phyloP scores from a whole-genome alignment of 92 coral and sea anemone species.

The Siderastrea siderea region DNA sequence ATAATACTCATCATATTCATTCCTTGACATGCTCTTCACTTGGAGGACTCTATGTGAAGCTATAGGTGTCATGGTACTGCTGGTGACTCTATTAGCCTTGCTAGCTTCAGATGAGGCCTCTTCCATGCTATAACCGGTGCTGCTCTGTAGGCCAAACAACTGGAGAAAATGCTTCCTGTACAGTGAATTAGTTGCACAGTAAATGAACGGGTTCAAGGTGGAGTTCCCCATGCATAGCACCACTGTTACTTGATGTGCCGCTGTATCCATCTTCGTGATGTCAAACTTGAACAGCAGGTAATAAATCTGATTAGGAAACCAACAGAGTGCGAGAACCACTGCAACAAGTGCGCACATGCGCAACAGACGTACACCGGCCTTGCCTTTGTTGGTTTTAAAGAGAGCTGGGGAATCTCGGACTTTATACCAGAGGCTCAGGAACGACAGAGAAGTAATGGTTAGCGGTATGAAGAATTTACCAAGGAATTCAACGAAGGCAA shows the following conservation, averaged over 20 bases:
- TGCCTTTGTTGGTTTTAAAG: slow-evolving; percentile 74
- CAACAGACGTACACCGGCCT: slow-evolving; percentile 78
- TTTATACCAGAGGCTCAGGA: slow-evolving; percentile 68
- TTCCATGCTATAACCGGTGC: neutral
- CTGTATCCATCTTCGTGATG: slow-evolving; percentile 70
- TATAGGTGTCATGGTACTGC: neutral
- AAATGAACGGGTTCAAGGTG: slow-evolving; percentile 83
- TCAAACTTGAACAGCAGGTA: slow-evolving; percentile 87
- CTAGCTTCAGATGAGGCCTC: slow-evolving; percentile 10
- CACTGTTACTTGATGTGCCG: slow-evolving; percentile 78
- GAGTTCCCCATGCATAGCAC: slow-evolving; percentile 85
- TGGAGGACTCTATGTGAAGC: neutral
- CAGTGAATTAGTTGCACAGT: slow-evolving; percentile 71
- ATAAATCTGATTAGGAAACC: slow-evolving; percentile 89
- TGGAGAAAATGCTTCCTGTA: slow-evolving; percentile 57
- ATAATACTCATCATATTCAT: neutral
- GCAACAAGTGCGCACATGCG: slow-evolving; percentile 87
- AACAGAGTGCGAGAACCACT: slow-evolving; percentile 67
- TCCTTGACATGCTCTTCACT: neutral
- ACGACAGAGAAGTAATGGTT: slow-evolving; percentile 58
- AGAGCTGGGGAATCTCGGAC: slow-evolving; percentile 71
- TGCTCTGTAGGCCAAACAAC: slow-evolving; percentile 12
- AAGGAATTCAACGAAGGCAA: slow-evolving; percentile 75
- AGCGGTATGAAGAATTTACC: slow-evolving; percentile 80
- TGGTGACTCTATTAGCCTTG: slow-evolving; percentile 1